Base-by-base conservation (phyloP, 2,797 vertebrate species). In the Octomys mimax region DNA sequence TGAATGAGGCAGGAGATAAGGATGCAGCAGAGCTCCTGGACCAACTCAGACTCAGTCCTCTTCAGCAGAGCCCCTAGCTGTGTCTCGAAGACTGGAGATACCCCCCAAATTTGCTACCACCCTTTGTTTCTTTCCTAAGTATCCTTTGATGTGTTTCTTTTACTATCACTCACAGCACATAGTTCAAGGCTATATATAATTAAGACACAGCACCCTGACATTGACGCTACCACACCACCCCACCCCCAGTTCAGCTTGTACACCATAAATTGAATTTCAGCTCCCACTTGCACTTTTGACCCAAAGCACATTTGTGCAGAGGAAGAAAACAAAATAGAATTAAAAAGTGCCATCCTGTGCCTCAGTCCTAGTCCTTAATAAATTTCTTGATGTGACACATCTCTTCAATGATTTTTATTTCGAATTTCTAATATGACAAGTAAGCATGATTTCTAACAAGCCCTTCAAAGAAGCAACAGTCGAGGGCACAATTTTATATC, bases 401-500 rank as follows among this genome's bases (percentile, higher is more conserved):
- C 19, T 39, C 75, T 24, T 54, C n/a, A 36, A 7, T 82, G 26
- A 78, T 22, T 7, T 66, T 92, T 64, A 49, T 82, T 12, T 18
- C 46, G 12, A 73, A 22, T 31, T 54, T 19, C 54, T 93, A 64
- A 81, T 84, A 36, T 33, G 28, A 5, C 7, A 77, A 68, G 18
- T 42, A 84, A 1, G 33, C 24, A 11, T 70, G 82, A 83, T 79
- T 93, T 85, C 11, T 75, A 79, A 71, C 2, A 93, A 90, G 33
- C 42, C 71, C 84, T 19, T 93, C 78, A 90, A 6, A 77, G 39
- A 87, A 85, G 24, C 87, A 22, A 81, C 84, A 71, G 81, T 24
- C 78, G 16, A 24, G 7, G 49, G 9, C 7, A 12, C 36, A 70
- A 75, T 73, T 87, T 89, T 68, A 75, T 33, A 89, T 42, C 19